A percentile compares a stretch with the other conserved stretches of the same genome.
Evolutionary conservation across 2,888 invertebrate genomes (phyloP).

Genomic region (Netelia inedita): DNA sequence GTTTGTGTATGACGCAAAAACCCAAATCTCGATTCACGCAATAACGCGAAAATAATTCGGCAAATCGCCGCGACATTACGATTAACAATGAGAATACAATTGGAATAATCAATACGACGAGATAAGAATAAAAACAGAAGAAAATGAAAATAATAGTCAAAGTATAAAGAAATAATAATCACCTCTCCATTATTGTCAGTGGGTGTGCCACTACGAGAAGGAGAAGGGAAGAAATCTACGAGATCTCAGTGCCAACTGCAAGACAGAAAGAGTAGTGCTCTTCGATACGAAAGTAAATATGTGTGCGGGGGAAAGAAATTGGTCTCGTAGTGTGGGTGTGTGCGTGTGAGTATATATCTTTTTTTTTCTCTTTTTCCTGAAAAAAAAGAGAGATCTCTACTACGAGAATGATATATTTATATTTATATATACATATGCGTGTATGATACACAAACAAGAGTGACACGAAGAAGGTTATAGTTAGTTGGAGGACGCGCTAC

Average conservation of each 20-base stretch:
- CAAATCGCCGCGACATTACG: neutral
- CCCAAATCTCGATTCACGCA: conserved; percentile 42
- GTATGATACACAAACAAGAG: neutral
- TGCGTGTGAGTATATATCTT: too few species aligned
- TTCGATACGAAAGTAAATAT: conserved; percentile 42
- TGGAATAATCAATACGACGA: neutral
- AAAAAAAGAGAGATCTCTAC: too few species aligned
- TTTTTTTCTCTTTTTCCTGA: neutral
- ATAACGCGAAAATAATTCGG: neutral
- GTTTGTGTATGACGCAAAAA: neutral
- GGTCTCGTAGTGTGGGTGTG: conserved; percentile 17
- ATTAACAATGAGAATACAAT: conserved; percentile 14
- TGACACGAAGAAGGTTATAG: neutral
- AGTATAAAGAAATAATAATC: conserved; percentile 69
- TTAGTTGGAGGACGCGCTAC: neutral
- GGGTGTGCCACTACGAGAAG: conserved; percentile 70
- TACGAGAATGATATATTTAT: neutral
- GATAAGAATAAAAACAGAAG: conserved; percentile 20
- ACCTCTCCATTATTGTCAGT: conserved; percentile 73
- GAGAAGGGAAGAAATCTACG: conserved; percentile 60
- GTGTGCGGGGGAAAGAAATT: conserved; percentile 49
- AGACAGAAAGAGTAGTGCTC: conserved; percentile 51
- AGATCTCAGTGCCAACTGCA: conserved; percentile 70
- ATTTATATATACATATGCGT: neutral
- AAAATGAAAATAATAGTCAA: conserved; percentile 39